Base-by-base conservation (phyloP, 1,140 invertebrate genomes). In the Oreohelix idahoensis region DNA sequence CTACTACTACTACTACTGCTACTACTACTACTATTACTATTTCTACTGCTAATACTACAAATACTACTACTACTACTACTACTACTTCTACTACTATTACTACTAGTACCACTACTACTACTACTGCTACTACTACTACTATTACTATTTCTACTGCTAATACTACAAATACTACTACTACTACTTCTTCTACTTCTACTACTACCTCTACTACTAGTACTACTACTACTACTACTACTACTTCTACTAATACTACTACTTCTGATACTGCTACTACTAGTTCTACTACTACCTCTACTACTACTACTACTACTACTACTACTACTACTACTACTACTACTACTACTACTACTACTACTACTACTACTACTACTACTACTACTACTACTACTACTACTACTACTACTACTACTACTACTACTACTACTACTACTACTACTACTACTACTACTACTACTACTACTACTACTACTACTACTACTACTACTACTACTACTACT, bases 281-380 rank as follows among this genome's bases (percentile, higher is more conserved):
- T 83, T 81, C 82, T 79, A 83, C 82, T 79, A 79, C 82, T 79
- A 79, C 82, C 79, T 63, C 82, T 83, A 79, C 82, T 83, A 79
- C 75, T 83, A 79, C 82, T 83, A 79, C 75, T 83, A 79, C 82
- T 83, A 83, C 82, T 83, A 83, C 82, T 83, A 78, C 75, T 83
- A 83, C 82, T 83, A 83, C 82, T 83, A 83, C 82, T 83, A 83
- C 82, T 83, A 83, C 82, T 83, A 83, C 82, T 83, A 83, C 82
- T 83, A 83, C 82, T 83, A 83, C 82, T 83, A 78, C 82, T 83
- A 83, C 82, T 83, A 82, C 74, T 86, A 63, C 51, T 70, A 58
- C 70, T 63, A 75, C 36, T 75, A 75, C 73, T 75, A 75, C 73
- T 32, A 75, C 73, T 38, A 75, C 73, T 38, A 75, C 73, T 39